phyloP scores from a whole-genome alignment of 2,113 vertebrate species.

The Ardeotis arabs region DNA sequence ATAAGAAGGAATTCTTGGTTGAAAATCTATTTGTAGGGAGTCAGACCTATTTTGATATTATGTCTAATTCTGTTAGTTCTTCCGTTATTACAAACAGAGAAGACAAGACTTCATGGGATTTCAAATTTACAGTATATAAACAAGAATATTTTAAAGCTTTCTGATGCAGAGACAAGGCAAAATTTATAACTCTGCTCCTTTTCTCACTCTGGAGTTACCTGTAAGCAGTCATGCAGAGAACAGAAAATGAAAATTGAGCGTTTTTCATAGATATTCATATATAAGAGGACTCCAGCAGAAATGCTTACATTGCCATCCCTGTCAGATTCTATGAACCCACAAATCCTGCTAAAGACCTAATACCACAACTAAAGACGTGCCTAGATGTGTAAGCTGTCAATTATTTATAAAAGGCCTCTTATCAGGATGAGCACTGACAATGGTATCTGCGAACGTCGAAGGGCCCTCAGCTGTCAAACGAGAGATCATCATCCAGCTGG shows the following conservation, averaged over 20 bases:
- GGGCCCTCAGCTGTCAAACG: background rate
- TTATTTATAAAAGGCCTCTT: background rate
- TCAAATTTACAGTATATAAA: background rate
- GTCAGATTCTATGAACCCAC: constrained; percentile 6
- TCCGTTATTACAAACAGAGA: background rate
- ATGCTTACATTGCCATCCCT: background rate
- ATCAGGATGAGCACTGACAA: constrained; percentile 8
- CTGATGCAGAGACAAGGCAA: background rate
- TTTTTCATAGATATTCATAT: background rate
- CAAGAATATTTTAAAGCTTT: background rate
- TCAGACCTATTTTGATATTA: background rate
- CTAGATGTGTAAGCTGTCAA: background rate
- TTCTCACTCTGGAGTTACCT: background rate
- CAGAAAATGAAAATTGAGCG: background rate
- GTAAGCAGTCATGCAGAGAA: background rate
- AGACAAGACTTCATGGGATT: background rate
- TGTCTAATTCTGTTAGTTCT: background rate
- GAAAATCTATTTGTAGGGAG: background rate
- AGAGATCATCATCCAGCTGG: background rate
- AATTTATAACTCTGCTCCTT: background rate
- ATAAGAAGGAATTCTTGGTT: background rate
- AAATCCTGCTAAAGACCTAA: constrained; percentile 37
- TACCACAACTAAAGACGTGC: background rate
- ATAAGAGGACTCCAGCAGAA: background rate
- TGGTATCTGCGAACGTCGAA: background rate